A percentile compares a stretch with the other conserved stretches of the same genome.
phyloP scores from a whole-genome alignment of 2,113 vertebrate genomes.

The Saguinus imperator region DNA sequence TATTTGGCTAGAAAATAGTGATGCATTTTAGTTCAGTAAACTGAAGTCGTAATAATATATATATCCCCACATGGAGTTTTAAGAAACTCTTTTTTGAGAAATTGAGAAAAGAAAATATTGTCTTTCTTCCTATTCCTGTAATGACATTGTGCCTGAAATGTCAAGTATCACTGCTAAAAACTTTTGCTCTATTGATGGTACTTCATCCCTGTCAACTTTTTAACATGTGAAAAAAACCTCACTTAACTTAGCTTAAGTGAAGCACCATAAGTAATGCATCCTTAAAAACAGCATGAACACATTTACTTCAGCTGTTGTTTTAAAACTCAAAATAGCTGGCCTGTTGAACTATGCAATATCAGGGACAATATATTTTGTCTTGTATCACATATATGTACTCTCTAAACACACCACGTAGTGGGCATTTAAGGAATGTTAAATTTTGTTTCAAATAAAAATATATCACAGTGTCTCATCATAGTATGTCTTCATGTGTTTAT shows the following conservation, averaged over 20 bases:
- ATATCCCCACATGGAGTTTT: background rate
- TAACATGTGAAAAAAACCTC: background rate
- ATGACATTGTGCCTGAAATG: background rate
- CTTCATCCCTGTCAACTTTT: background rate
- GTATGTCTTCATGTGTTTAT: background rate
- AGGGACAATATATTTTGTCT: background rate
- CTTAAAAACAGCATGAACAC: background rate
- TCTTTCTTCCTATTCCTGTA: background rate
- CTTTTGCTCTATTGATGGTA: background rate
- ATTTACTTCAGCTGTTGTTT: background rate
- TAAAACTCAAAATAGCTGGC: background rate
- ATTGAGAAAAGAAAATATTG: background rate
- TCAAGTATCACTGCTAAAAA: background rate
- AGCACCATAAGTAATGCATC: background rate
- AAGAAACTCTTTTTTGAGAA: background rate
- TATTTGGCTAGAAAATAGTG: background rate
- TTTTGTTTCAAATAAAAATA: conserved; percentile 1
- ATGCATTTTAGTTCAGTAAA: background rate
- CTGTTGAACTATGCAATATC: background rate
- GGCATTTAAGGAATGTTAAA: background rate
- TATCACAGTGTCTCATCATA: background rate
- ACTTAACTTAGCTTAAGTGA: background rate
- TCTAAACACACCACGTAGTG: background rate
- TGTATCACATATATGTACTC: background rate
- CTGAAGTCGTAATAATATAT: background rate